Conservation (phyloP, 2,797 vertebrate species). For the Helarctos malayanus region DNA sequence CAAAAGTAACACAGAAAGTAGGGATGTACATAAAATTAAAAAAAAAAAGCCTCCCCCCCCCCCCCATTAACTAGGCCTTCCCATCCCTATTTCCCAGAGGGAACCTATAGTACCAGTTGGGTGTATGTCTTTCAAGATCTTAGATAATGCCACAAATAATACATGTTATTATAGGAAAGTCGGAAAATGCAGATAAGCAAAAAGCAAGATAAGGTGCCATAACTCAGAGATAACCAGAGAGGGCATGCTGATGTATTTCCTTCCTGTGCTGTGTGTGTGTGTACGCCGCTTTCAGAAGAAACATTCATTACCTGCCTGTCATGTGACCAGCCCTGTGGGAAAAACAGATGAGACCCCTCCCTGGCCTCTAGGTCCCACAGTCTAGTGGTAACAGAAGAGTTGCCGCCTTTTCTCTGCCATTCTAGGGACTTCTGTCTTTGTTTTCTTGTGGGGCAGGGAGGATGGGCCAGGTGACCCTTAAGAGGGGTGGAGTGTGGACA, state of each 20-base stretch:
- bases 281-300: not conserved
- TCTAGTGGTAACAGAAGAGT: not conserved
- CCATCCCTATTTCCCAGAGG: not conserved
- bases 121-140: not conserved
- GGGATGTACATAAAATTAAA: not conserved
- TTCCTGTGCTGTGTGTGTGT: not conserved
- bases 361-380: too few relatives aligned
- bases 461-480: rapidly evolving
- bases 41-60: not conserved
- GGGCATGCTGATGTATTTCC: not conserved
- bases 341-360: not conserved
- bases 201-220: not conserved
- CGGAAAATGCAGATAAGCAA: not conserved
- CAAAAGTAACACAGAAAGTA: not conserved
- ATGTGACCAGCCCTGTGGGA: not conserved
- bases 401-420: not conserved
- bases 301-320: not conserved
- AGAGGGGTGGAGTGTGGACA: too few relatives aligned
- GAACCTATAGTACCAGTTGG: too few relatives aligned
- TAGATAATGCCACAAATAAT: not conserved
- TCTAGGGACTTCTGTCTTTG: not conserved
- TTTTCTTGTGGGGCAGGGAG: not conserved
- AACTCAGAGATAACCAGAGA: not conserved
- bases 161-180: not conserved
- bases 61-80: not conserved